These are phyloP conservation scores for Eristalis arbustorum DNA, from an alignment of 2,888 invertebrate species.

Conservation along the genomic window DNA sequence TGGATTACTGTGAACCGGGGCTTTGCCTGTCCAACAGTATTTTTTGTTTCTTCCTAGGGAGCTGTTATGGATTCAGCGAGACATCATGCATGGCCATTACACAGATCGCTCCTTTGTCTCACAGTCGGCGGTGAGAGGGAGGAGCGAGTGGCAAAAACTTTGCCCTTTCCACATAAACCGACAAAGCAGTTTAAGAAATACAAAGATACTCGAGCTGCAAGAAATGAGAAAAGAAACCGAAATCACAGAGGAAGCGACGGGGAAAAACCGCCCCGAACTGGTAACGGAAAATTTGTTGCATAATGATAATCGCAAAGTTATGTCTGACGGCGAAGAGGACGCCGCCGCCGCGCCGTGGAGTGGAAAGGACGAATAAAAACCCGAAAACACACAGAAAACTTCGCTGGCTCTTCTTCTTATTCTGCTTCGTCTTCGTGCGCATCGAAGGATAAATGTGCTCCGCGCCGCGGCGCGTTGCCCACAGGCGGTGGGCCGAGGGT, in stretches of 20 bases:
- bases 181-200: slow-evolving; percentile 5
- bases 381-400: neutral
- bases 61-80: neutral
- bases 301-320: slow-evolving; percentile 63
- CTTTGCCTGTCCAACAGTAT: neutral
- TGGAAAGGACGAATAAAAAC: slow-evolving; percentile 1
- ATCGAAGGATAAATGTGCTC: slow-evolving; percentile 55
- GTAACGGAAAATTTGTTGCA: slow-evolving; percentile 48
- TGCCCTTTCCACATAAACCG: neutral
- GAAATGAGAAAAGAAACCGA: neutral
- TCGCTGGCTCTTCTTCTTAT: neutral
- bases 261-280: neutral
- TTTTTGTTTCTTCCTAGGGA: neutral
- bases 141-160: neutral
- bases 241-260: neutral
- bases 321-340: slow-evolving; percentile 6
- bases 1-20: slow-evolving; percentile 30
- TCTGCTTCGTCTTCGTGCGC: neutral
- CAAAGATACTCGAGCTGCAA: slow-evolving; percentile 20
- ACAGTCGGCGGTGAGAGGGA: neutral
- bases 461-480: slow-evolving; percentile 50
- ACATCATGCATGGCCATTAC: slow-evolving; percentile 19
- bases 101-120: slow-evolving; percentile 24
- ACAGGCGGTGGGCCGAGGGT: neutral
- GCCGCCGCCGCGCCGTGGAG: neutral